A percentile compares a stretch with the other conserved stretches of the same genome.
These are phyloP conservation scores for Cladopsammia gracilis DNA, from an alignment of 64 coral and sea anemone species.

Conservation along the genomic window DNA sequence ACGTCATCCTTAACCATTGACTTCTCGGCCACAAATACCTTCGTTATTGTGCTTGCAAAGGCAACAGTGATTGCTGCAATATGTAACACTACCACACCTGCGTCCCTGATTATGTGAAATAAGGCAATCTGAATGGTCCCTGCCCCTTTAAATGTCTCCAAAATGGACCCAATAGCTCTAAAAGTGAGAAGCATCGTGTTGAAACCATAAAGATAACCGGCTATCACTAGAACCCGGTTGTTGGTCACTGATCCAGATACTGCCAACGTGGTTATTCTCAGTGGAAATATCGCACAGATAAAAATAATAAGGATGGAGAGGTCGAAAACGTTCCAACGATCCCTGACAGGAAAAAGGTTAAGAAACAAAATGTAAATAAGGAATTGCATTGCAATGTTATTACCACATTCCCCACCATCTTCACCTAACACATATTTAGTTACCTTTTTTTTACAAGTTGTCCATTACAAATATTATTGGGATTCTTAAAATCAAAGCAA, in stretches of 20 bases:
- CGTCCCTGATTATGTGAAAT: constrained; percentile 11
- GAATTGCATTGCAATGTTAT: too few species aligned
- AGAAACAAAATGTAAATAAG: too few species aligned
- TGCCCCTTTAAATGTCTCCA: neutral
- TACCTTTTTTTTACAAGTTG: too few species aligned
- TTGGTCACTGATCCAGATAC: neutral
- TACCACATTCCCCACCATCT: too few species aligned
- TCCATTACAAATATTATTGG: too few species aligned
- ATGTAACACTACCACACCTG: neutral
- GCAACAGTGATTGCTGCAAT: neutral
- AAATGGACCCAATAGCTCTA: constrained; percentile 14
- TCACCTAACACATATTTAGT: too few species aligned
- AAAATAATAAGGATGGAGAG: neutral
- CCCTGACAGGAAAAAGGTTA: neutral
- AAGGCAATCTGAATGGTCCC: constrained; percentile 45
- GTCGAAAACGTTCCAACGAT: constrained; percentile 59
- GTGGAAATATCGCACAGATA: neutral
- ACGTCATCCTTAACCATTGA: neutral
- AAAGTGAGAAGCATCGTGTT: constrained; percentile 53
- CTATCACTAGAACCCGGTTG: constrained; percentile 17
- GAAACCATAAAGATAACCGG: constrained; percentile 41
- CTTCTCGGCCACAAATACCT: constrained; percentile 26
- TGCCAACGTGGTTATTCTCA: constrained; percentile 16
- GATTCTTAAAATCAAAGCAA: too few species aligned
- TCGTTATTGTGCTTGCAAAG: constrained; percentile 35